Evolutionary conservation across 1,140 invertebrate species (phyloP).

Genomic region (Ectropis grisescens): DNA sequence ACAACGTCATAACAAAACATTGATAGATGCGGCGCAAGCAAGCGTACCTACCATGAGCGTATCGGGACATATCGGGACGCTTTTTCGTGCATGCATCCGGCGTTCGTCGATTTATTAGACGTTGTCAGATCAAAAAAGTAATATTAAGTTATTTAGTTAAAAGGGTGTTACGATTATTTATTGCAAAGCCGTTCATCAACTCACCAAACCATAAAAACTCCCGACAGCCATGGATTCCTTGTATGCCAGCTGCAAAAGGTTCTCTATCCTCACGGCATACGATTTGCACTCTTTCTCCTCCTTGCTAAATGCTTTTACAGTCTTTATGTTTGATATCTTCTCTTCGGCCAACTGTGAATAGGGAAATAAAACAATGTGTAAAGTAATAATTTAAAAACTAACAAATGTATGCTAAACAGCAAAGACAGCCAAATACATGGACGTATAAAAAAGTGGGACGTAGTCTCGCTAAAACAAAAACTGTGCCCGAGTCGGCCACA

Average conservation of each 20-base stretch:
- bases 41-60: too few species aligned
- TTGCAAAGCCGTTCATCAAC: slow-evolving; percentile 7
- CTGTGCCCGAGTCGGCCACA: too few species aligned
- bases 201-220: slow-evolving; percentile 93
- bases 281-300: slow-evolving; percentile 82
- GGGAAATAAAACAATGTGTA: slow-evolving; percentile 1
- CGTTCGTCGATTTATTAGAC: too few species aligned
- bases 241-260: slow-evolving; percentile 85
- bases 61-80: too few species aligned
- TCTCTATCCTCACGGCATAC: slow-evolving; percentile 80
- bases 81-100: too few species aligned
- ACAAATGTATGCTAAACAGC: neutral
- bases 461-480: too few species aligned
- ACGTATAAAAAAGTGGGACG: too few species aligned
- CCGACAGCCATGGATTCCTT: slow-evolving; percentile 90
- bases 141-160: too few species aligned
- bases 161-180: neutral
- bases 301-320: slow-evolving; percentile 93
- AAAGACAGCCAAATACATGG: too few species aligned
- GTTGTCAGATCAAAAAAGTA: too few species aligned
- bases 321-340: slow-evolving; percentile 92
- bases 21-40: too few species aligned
- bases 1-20: too few species aligned
- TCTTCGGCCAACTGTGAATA: slow-evolving; percentile 91
- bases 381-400: neutral